Evolutionary conservation across 2,888 invertebrate genomes (phyloP), one percentile per base, ranked within the genome.

Genomic region (Tanytarsus gracilentus): DNA sequence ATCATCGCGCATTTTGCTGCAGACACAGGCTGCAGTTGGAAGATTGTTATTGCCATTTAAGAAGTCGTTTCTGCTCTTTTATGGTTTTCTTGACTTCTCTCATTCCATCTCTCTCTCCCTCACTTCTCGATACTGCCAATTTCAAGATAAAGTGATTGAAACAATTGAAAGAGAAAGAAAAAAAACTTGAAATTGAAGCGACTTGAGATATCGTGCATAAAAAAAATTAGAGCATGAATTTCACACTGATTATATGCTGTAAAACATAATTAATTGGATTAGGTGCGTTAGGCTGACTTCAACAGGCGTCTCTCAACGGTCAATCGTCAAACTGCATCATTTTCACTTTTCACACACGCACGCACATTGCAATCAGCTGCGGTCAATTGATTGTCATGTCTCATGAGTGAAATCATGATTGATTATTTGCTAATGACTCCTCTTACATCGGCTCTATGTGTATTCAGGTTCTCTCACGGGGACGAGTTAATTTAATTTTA

Each of bases 361-460:
- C 36, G 16, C 8, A 6, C 21, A 3, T 40, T 2, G 21, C 21
- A 21, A 7, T 40, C 40, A 40, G 16, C 40, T 14, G 3, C 16
- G 21, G 16, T 40, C 40, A 40, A n/a, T 40, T 40, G 21, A 40
- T 40, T 40, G 40, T 40, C 40, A 40, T 40, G 40, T 40, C 40
- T 40, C 40, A 40, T 40, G 40, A 21, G 40, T 40, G 40, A 40
- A 50, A 25, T 55, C 55, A 30, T 55, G 55, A 55, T 55, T 55
- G 55, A 55, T 55, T 36, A 39, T 55, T 55, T 39, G 55, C 26
- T 55, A 55, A 55, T 55, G 55, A 36, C 25, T 49, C 40, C 21
- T 3, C 40, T 7, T 9, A 3, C 4, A 14, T 40, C 8, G 16
- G 40, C 5, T 9, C 14, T 9, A 33, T 33, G 14, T 33, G 11